Base-by-base conservation (phyloP, 2,113 vertebrate genomes). In the Melanerpes aurifrons region DNA sequence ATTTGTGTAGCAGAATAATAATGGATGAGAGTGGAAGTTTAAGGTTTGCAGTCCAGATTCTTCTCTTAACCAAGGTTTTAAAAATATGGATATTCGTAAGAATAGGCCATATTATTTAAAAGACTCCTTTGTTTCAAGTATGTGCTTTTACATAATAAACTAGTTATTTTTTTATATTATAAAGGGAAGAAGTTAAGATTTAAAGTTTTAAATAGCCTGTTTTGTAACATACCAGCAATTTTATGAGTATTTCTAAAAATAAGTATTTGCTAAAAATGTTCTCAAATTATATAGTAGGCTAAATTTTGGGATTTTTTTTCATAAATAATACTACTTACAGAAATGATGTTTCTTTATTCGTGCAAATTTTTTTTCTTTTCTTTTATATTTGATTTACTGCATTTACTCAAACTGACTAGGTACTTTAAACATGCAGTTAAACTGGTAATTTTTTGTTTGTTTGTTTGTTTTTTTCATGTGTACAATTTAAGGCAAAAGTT, bases 391-490 rank as follows among this genome's bases (percentile, higher is more conserved):
- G 62, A 89, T 90, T 92, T 96, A 43, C n/a, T 69, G 7, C 54
- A 91, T 94, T 93, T 96, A 67, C 20, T 80, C n/a, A 87, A 75
- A 75, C 28, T 95, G 45, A 92, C 50, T 76, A 61, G 18, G 18
- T 86, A 64, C 61, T 88, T 92, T 53, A 92, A 92, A 74, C n/a
- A 62, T 40, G 3, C 61, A 94, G 40, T 93, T 95, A 88, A 80
- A 68, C 6, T 72, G 50, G 50, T 53, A 22, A 17, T 48, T 19
- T 7, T 17, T 47, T 47, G 17, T 16, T 48, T 48, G 48, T 24
- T 53, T 53, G 22, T 12, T 53, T 53, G 22, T 53, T 24, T 53
- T 48, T 90, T 56, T 53, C 21, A 59, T 69, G 22, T 53, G 28
- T 85, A 17, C n/a, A 70, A 29, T 91, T 59, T 82, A 76, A 87